These are phyloP conservation scores for Cyclina sinensis DNA, from an alignment of 1,140 invertebrate genomes.

Conservation along the genomic window DNA sequence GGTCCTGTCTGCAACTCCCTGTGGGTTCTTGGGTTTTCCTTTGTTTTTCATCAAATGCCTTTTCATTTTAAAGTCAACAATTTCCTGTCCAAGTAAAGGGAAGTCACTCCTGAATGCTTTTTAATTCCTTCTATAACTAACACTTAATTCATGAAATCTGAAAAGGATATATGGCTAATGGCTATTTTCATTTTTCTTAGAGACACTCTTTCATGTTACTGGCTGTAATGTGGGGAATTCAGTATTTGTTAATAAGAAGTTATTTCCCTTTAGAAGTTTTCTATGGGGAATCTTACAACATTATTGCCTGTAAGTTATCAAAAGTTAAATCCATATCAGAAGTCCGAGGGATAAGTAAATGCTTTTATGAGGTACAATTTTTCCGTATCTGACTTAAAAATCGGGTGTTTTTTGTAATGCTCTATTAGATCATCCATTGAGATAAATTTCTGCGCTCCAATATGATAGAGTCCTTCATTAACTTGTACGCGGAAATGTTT, in stretches of 20 bases:
- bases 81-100: neutral
- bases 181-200: too few relatives aligned
- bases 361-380: constrained; percentile 85
- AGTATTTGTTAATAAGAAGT: too few relatives aligned
- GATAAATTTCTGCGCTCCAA: constrained; percentile 99
- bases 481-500: constrained; percentile 99
- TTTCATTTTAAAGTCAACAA: neutral
- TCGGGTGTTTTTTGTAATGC: constrained; percentile 99
- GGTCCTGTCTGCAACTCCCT: neutral
- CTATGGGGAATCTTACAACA: neutral
- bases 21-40: neutral
- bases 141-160: too few relatives aligned
- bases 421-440: constrained; percentile 98
- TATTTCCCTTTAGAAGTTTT: too few relatives aligned
- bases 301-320: neutral
- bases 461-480: constrained; percentile 97
- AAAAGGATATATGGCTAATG: too few relatives aligned
- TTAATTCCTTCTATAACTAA: too few relatives aligned
- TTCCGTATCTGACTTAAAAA: constrained; percentile 91
- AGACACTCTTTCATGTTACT: too few relatives aligned
- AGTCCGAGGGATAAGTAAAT: constrained; percentile 79
- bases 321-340: constrained; percentile 64
- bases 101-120: neutral
- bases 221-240: too few relatives aligned
- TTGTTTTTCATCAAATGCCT: neutral